Evolutionary conservation across 2,888 invertebrate species (phyloP), one percentile per base, ranked within the genome.

Genomic region (Sipha maydis): DNA sequence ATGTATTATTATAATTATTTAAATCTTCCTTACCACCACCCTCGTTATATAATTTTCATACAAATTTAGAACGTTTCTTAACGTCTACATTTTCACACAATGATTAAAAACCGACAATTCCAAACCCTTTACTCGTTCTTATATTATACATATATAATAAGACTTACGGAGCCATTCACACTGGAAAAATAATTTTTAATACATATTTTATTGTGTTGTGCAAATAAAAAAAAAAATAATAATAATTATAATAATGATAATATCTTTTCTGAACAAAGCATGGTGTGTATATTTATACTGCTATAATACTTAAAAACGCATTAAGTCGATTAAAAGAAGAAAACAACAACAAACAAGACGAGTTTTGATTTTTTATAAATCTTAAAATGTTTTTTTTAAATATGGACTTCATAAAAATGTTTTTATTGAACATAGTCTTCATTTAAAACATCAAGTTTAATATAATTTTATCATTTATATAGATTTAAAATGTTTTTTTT

Each of bases 161-260:
- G 76, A 48, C 19, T 77, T 17, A n/a, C 17, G 28, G 9, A 77
- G n/a, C 48, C 28, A 28, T 48, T 78, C 28, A 31, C 28, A 31
- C 21, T n/a, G 31, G 11, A 5, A 78, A 78, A 25, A 78, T 78
- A 78, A 78, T 56, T 78, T 78, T 56, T 56, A 78, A 54, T 78
- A 21, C 31, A 48, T 77, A 77, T 77, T 77, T 77, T 77, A 56
- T 21, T 31, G n/a, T 54, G 31, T 56, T 31, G 54, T 21, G 31
- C 21, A 54, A 21, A 78, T n/a, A 56, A 78, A 56, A 9, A 54
- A 31, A 17, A 76, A 48, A 28, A 75, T 75, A n/a, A 76, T 77
- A 61, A 48, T 77, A 77, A 77, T 48, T 41, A 76, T 75, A 38
- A 73, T 75, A 38, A 73, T 34, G 7, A 75, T 76, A 48, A 77